A percentile compares a stretch with the other conserved stretches of the same genome.
Evolutionary conservation across 1,140 invertebrate genomes (phyloP).

Genomic region (Myzus persicae): DNA sequence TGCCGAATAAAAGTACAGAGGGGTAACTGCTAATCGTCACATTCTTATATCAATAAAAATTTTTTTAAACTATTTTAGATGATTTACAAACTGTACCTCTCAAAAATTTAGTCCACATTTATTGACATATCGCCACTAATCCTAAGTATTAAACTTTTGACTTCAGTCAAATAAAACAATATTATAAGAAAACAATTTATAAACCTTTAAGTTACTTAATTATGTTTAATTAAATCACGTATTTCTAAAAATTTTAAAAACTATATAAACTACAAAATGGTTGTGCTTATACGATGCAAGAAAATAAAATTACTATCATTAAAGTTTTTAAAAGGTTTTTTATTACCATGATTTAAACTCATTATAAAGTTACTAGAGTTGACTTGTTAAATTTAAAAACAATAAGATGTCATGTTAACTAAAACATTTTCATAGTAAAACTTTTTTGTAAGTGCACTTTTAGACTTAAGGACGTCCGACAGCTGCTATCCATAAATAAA

Average conservation of each 20-base stretch:
- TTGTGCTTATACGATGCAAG: not conserved
- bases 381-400: not conserved
- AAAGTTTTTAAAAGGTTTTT: slow-evolving; percentile 7
- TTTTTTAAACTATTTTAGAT: not conserved
- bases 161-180: not conserved
- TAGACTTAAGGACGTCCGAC: not conserved
- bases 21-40: not conserved
- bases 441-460: not conserved
- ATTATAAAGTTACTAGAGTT: slow-evolving; percentile 14
- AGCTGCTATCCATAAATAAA: not conserved
- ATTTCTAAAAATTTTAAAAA: not conserved
- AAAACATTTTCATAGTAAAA: not conserved
- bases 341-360: slow-evolving; percentile 5
- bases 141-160: not conserved
- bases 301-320: slow-evolving; percentile 5
- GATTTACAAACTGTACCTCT: not conserved
- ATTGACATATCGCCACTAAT: not conserved
- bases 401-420: not conserved
- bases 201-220: not conserved
- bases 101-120: not conserved
- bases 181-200: not conserved
- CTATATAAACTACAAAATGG: not conserved
- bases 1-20: not conserved
- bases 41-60: not conserved
- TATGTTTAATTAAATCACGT: not conserved